Base-by-base conservation (phyloP, 1,140 invertebrate species). In the Colletes gigas region DNA sequence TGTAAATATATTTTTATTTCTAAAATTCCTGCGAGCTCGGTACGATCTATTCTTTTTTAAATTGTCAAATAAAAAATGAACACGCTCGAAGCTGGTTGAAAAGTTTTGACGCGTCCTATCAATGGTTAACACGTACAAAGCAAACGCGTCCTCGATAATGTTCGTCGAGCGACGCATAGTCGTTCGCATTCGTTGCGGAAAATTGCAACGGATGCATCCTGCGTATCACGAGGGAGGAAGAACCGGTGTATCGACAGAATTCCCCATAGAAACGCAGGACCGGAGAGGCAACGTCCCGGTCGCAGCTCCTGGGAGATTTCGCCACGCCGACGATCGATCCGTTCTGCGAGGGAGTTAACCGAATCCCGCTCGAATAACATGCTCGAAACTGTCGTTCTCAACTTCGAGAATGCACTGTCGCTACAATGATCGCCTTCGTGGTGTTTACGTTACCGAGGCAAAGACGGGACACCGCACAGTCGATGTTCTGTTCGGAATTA, bases 191-290 rank as follows among this genome's bases (percentile, higher is more conserved):
- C 57, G 52, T 19, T 44, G 14, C 39, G 52, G 57, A 54, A 17
- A 44, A 79, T 73, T 54, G 73, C 77, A 63, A 70, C 72, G 65
- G 30, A 73, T 50, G 70, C 19, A 52, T 54, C 39, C 77, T 50
- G 72, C 50, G 50, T 72, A n/a, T 72, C 59, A 55, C 50, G 65
- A 4, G 19, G n/a, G 55, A 65, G 62, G 55, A 30, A 65, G 52
- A 60, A 1, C 5, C 19, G 71, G 71, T 41, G 69, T 57, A 69
- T 50, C 60, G 69, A 55, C 69, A n/a, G 15, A 69, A 50, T 57
- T 12, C 60, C 41, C 44, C 57, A 72, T 73, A 50, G 60, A 73
- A 60, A 55, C 1, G 12, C n/a, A 50, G 5, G 60, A 60, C 19
- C 17, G 10, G 17, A 8, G 39, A 3, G 55, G 15, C n/a, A 14